Percentiles rank a stretch among this genome's conserved stretches.
Evolutionary conservation across 1,140 invertebrate species (phyloP).

Genomic region (Subanguina moxae): DNA sequence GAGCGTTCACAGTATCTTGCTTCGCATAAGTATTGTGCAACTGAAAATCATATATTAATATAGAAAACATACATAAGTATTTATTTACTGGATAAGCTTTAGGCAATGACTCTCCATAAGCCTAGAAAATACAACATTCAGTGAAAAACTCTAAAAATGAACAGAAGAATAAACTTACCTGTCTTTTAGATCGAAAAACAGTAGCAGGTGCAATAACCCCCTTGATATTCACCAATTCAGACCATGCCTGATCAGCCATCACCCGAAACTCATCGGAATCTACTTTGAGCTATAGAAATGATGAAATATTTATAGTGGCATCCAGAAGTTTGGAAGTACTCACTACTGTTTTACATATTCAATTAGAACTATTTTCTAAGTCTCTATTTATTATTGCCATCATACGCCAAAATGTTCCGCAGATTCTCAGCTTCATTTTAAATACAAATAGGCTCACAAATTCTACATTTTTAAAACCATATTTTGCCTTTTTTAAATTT

Average conservation of each 20-base stretch:
- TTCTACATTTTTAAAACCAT: too few relatives aligned
- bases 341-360: too few relatives aligned
- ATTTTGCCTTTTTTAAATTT: too few relatives aligned
- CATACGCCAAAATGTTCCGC: too few relatives aligned
- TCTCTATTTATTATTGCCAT: too few relatives aligned
- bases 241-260: conserved; percentile 54
- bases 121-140: conserved; percentile 20
- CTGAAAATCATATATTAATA: too few relatives aligned
- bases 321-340: too few relatives aligned
- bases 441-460: too few relatives aligned
- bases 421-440: too few relatives aligned
- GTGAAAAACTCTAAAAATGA: background rate
- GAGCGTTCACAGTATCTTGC: conserved; percentile 46
- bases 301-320: too few relatives aligned
- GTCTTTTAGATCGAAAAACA: conserved; percentile 15
- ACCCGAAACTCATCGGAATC: conserved; percentile 52
- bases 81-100: conserved; percentile 45
- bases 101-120: conserved; percentile 39
- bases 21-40: conserved; percentile 52
- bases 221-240: conserved; percentile 36
- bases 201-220: background rate
- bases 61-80: too few relatives aligned
- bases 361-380: too few relatives aligned
- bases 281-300: conserved; percentile 43
- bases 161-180: conserved; percentile 12